phyloP scores from a whole-genome alignment of 2,113 vertebrate species.

The Phoenicopterus ruber region DNA sequence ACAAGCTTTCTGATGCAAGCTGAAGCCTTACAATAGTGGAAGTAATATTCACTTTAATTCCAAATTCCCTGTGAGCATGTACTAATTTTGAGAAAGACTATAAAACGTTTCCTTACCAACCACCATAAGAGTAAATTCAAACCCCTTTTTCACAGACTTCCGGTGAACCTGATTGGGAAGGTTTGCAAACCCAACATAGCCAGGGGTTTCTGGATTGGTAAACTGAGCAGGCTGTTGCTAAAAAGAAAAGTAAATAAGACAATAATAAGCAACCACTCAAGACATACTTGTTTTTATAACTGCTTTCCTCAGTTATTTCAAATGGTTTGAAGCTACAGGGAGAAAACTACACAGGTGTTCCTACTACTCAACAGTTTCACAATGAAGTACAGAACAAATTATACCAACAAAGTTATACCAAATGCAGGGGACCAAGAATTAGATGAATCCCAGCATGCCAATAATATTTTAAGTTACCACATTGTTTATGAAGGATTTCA shows the following conservation, averaged over 20 bases:
- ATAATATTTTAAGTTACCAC: neutral
- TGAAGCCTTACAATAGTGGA: neutral
- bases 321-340: neutral
- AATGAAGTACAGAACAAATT: neutral
- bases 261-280: neutral
- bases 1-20: neutral
- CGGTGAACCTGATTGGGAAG: conserved; percentile 98
- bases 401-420: too few species aligned
- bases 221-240: conserved; percentile 88
- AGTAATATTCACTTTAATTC: neutral
- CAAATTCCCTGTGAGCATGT: neutral
- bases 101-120: conserved; percentile 83
- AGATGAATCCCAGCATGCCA: neutral
- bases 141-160: conserved; percentile 98
- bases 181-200: conserved; percentile 98
- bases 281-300: neutral
- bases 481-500: neutral
- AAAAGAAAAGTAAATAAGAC: neutral
- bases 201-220: conserved; percentile 94
- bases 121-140: conserved; percentile 98
- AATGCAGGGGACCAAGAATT: neutral
- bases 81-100: neutral
- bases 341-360: neutral
- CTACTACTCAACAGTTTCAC: neutral
- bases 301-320: neutral